Evolutionary conservation across 2,888 invertebrate genomes (phyloP), one percentile per base, ranked within the genome.

Genomic region (Nephrotoma guestfalica): DNA sequence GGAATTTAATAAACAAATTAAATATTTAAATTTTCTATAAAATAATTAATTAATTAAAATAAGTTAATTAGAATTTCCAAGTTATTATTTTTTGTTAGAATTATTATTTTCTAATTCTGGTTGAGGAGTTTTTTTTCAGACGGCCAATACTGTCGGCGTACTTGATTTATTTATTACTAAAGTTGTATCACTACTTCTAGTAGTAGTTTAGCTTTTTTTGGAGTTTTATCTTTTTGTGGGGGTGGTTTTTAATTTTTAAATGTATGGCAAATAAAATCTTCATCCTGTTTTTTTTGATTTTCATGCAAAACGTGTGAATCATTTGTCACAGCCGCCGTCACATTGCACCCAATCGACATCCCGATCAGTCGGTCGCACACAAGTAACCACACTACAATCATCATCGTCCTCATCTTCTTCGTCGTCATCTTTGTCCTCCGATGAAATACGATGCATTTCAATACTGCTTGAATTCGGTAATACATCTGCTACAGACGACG

Each of bases 321-420:
- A 99, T 89, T 96, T 95, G 90, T 98, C 96, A 92, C 99, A 99
- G 83, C 96, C 97, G 13, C 96, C 96, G 91, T 99, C 99, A 92
- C 99, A 99, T 90, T 98, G 98, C 87, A 99, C 97, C 99, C 99
- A 99, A 91, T 98, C 96, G 45, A 98, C 97, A 90, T 96, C 96
- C 86, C 96, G 95, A 87, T 97, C 97, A 13, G 94, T 94, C 1
- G 96, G 96, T 88, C 95, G 93, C 45, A 95, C 93, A 89, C 96
- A 96, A 89, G 93, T 93, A 87, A 93, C 92, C 0, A 96, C 95
- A 7, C 96, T 96, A 90, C 96, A 96, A 88, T 94, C 94, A 90
- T 95, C 95, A 88, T 95, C 95, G 51, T 51, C 51, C 4, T 51
- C 51, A n/a, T 51, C 51, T 4, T 51, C 51, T 15, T 51, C 51